A percentile compares a stretch with the other conserved stretches of the same genome.
These are phyloP conservation scores for Accipiter virgatus DNA, from an alignment of 2,113 vertebrate species.

Conservation along the genomic window DNA sequence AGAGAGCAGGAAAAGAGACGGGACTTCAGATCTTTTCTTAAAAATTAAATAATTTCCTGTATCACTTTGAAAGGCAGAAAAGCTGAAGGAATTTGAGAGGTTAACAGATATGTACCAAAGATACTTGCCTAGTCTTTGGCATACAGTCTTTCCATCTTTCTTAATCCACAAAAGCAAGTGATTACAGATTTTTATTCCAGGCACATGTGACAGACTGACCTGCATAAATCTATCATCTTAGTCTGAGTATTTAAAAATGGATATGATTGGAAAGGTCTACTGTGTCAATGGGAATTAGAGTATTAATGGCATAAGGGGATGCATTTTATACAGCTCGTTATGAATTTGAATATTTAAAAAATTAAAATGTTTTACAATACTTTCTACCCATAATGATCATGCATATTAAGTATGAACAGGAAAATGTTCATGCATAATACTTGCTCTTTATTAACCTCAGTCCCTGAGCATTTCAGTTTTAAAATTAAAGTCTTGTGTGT, in stretches of 20 bases:
- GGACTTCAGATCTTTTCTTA: background rate
- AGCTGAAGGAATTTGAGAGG: background rate
- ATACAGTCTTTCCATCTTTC: background rate
- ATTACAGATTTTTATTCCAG: conserved; percentile 34
- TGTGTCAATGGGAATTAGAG: conserved; percentile 13
- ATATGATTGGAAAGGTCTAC: conserved; percentile 23
- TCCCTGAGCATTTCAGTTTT: conserved; percentile 9
- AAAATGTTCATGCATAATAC: background rate
- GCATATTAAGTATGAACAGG: background rate
- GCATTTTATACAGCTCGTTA: conserved; percentile 36
- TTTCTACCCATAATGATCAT: background rate
- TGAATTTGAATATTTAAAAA: conserved; percentile 20
- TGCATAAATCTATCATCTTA: conserved; percentile 2
- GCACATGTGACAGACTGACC: background rate
- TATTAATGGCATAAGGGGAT: conserved; percentile 2
- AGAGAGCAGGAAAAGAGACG: background rate
- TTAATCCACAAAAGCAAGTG: background rate
- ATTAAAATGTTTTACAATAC: background rate
- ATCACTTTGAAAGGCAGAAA: background rate
- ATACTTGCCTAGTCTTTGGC: background rate
- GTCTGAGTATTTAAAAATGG: conserved; percentile 52
- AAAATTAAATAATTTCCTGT: background rate
- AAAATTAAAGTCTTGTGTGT: background rate
- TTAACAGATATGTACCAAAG: background rate
- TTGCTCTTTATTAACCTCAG: conserved; percentile 31